Percentiles rank a stretch among this genome's conserved stretches.
phyloP scores from a whole-genome alignment of 92 coral and sea anemone genomes.

The Epizoanthus rinbou region DNA sequence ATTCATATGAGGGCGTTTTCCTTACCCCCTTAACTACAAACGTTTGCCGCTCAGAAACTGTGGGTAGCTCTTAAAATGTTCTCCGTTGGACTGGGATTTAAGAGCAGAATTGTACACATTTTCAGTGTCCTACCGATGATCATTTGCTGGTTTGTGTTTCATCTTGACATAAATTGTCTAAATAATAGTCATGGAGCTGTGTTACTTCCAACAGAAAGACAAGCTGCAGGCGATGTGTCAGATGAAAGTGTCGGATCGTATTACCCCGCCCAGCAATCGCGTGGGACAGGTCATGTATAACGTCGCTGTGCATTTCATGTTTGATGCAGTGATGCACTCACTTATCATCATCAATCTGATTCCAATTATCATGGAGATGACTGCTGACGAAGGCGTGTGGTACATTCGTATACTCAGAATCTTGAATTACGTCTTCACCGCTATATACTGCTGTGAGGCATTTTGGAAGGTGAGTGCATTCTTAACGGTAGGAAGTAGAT shows the following conservation, averaged over 20 bases:
- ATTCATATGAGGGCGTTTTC: too few species aligned
- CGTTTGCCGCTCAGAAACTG: too few species aligned
- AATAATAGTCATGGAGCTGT: neutral
- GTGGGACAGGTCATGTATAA: constrained; percentile 72
- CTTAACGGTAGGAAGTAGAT: too few species aligned
- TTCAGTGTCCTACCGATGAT: too few species aligned
- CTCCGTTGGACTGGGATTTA: too few species aligned
- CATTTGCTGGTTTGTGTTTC: too few species aligned
- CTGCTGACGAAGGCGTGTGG: constrained; percentile 84
- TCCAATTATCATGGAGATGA: constrained; percentile 86
- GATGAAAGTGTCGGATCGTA: constrained; percentile 70
- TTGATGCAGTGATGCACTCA: constrained; percentile 82
- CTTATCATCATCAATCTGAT: constrained; percentile 85
- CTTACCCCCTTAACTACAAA: too few species aligned
- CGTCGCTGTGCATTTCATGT: constrained; percentile 82
- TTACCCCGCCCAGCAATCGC: constrained; percentile 66
- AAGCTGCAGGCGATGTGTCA: constrained; percentile 85
- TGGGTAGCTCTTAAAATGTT: too few species aligned
- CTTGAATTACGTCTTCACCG: constrained; percentile 82
- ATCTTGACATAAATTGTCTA: too few species aligned
- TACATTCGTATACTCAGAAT: constrained; percentile 67
- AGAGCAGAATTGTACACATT: too few species aligned
- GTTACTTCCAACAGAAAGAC: constrained; percentile 65
- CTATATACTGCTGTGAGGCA: constrained; percentile 78
- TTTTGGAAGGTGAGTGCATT: constrained; percentile 68